phyloP scores from a whole-genome alignment of 2,797 vertebrate species.

The Catharus ustulatus region DNA sequence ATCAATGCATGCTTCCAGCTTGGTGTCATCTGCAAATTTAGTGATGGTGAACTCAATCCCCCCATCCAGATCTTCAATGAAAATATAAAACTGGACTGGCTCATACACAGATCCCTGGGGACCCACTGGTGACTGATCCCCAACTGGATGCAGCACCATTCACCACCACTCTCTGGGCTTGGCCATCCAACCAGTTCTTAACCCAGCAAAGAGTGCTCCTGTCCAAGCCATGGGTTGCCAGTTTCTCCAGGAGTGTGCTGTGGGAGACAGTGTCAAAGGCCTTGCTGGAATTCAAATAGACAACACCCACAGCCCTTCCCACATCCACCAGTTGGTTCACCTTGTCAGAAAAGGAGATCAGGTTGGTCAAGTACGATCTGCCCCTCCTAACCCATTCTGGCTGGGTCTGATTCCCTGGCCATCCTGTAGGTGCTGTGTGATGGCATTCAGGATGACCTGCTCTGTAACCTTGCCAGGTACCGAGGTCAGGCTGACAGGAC shows the following conservation, averaged over 20 bases:
- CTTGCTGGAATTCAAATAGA: neutral
- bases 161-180: neutral
- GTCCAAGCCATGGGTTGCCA: neutral
- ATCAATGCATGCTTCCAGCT: neutral
- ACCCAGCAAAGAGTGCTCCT: neutral
- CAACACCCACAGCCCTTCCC: neutral
- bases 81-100: neutral
- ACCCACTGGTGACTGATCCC: too few species aligned
- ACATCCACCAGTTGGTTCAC: rapidly evolving
- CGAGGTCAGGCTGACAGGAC: neutral
- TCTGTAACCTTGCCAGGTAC: neutral
- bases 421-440: neutral
- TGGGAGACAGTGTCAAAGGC: neutral
- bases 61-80: neutral
- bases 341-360: neutral
- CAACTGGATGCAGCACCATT: neutral
- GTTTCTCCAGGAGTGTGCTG: neutral
- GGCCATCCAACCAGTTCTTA: neutral
- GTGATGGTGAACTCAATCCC: neutral
- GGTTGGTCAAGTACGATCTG: neutral
- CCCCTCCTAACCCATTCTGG: neutral
- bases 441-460: neutral
- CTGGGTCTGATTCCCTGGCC: neutral
- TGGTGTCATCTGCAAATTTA: neutral
- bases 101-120: too few species aligned